phyloP scores from a whole-genome alignment of 2,113 vertebrate genomes.

The Laticauda laticaudata region DNA sequence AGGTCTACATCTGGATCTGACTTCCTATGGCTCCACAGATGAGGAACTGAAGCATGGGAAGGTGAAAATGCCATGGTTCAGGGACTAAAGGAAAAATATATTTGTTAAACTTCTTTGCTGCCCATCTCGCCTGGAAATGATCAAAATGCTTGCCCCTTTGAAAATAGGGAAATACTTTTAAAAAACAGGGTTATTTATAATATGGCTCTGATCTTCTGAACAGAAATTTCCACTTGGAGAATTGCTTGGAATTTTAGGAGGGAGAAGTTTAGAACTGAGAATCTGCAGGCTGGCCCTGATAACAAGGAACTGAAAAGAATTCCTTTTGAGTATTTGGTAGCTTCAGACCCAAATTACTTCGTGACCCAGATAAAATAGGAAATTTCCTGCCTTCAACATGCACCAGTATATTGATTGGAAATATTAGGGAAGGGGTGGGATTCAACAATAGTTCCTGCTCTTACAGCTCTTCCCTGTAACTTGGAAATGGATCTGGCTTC shows the following conservation, averaged over 20 bases:
- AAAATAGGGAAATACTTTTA: not conserved
- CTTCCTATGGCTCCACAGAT: not conserved
- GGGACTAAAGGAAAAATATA: not conserved
- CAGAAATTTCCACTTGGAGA: not conserved
- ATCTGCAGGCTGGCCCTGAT: not conserved
- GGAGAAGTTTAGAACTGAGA: rapidly evolving
- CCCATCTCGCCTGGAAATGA: not conserved
- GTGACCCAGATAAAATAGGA: not conserved
- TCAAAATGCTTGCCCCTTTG: not conserved
- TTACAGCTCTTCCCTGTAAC: not conserved
- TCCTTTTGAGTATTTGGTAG: conserved; percentile 32
- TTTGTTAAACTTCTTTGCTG: not conserved
- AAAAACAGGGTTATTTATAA: not conserved
- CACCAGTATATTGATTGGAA: not conserved
- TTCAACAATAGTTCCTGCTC: not conserved
- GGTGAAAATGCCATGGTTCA: not conserved
- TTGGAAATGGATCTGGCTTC: conserved; percentile 1
- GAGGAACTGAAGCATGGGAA: not conserved
- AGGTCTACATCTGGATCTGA: rapidly evolving
- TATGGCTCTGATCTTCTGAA: rapidly evolving
- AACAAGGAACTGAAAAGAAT: conserved; percentile 20
- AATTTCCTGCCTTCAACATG: not conserved
- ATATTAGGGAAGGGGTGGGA: not conserved
- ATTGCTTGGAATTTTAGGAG: not conserved
- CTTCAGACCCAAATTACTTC: not conserved